Base-by-base conservation (phyloP, 2,888 invertebrate genomes). In the Zaprionus bogoriensis region DNA sequence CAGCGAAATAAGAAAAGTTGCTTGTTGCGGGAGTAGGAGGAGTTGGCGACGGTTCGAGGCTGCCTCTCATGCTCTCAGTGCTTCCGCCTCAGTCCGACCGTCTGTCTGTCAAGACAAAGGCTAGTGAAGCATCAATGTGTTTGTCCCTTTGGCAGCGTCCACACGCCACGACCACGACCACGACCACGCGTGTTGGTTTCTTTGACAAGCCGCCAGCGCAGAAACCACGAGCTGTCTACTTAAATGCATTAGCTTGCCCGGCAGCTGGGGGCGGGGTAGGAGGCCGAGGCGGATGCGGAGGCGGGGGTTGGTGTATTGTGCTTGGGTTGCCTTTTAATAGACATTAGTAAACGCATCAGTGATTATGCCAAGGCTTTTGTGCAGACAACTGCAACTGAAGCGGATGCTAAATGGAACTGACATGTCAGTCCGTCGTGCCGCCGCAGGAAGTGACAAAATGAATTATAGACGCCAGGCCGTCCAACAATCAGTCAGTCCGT, bases 361-460 rank as follows among this genome's bases (percentile, higher is more conserved):
- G 80, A 84, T 81, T 80, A 81, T 70, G 76, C 46, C 62, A 47
- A 70, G 64, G 74, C 81, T 78, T 71, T 68, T 79, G 74, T 77
- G 81, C 81, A 80, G 79, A 79, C 81, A 83, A 80, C 79, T 80
- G 80, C 80, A 80, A 84, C 80, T 84, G 85, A 84, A 84, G 81
- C 85, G 82, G 80, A 80, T 84, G 78, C 80, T 84, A 84, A 80
- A 78, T 84, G 85, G 85, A 80, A 78, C 54, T 80, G 80, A 84
- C 80, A 73, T 75, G 67, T 71, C 85, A 71, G 77, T 58, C 70
- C 36, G 47, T 47, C 39, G 36, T 38, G 62, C 58, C 69, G 41
- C 38, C 69, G 41, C 38, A 65, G 74, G 65, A 77, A 77, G 77
- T 77, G 77, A 80, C 77, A 77, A 77, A 77, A 77, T 77, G 80